Evolutionary conservation across 92 coral and sea anemone genomes (phyloP).

Genomic region (Zoanthus solanderi): DNA sequence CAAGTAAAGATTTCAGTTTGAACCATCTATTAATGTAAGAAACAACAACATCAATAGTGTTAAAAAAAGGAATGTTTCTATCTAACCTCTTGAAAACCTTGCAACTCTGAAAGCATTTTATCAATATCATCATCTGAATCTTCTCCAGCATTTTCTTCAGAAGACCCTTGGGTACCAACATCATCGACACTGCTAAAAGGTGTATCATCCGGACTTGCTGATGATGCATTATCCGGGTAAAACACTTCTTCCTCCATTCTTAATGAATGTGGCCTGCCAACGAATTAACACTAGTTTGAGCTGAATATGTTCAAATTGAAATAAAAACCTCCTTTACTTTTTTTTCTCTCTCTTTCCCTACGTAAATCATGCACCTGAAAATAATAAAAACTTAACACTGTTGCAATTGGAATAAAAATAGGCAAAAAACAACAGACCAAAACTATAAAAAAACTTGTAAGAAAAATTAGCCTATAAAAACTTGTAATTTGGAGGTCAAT

Average conservation of each 20-base stretch:
- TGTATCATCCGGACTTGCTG: constrained; percentile 31
- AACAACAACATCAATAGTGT: too few species aligned
- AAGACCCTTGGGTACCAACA: constrained; percentile 25
- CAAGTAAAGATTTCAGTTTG: too few species aligned
- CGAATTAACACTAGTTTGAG: not conserved
- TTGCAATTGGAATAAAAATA: too few species aligned
- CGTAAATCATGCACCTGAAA: too few species aligned
- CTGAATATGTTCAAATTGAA: not conserved
- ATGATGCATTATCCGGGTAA: constrained; percentile 2
- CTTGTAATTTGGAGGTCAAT: too few species aligned
- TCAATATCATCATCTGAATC: constrained; percentile 87
- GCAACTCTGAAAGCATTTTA: constrained; percentile 92
- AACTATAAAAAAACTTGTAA: too few species aligned
- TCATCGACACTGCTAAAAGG: constrained; percentile 43
- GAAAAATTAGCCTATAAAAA: too few species aligned
- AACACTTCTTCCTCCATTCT: constrained; percentile 48
- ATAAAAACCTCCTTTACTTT: not conserved
- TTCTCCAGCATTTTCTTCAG: constrained; percentile 40
- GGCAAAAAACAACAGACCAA: too few species aligned
- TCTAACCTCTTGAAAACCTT: constrained; percentile 91
- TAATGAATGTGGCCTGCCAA: constrained; percentile 34
- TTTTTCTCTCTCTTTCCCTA: too few species aligned
- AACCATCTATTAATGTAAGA: too few species aligned
- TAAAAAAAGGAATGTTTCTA: not conserved
- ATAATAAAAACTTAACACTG: too few species aligned